Evolutionary conservation across 1,140 invertebrate genomes (phyloP).

Genomic region (Leptonema lineaticorne): DNA sequence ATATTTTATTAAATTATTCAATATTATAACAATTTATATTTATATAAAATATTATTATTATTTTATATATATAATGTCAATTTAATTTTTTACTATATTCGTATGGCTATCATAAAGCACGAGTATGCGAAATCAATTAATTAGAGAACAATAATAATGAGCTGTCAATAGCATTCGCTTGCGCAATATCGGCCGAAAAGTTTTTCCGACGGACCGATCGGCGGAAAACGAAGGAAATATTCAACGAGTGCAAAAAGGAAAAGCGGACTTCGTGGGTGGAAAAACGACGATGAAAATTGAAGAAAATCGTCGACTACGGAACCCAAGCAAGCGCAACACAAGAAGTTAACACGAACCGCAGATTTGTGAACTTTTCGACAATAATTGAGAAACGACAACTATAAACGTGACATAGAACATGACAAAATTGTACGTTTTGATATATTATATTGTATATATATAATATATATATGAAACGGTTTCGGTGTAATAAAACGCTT

Average conservation of each 20-base stretch:
- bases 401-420: not conserved
- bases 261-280: too few relatives aligned
- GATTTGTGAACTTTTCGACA: conserved; percentile 18
- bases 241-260: too few relatives aligned
- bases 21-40: too few relatives aligned
- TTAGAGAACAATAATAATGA: conserved; percentile 22
- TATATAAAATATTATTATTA: too few relatives aligned
- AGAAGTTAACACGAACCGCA: not conserved
- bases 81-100: too few relatives aligned
- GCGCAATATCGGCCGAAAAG: not conserved
- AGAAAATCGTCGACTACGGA: not conserved
- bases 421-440: not conserved
- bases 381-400: conserved; percentile 8
- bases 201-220: conserved; percentile 7
- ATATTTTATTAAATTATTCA: too few relatives aligned
- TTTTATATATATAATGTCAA: too few relatives aligned
- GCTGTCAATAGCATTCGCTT: conserved; percentile 17
- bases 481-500: not conserved
- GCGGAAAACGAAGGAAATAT: conserved; percentile 3
- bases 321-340: conserved; percentile 8
- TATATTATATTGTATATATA: not conserved
- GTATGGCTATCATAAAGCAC: too few relatives aligned
- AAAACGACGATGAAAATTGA: too few relatives aligned
- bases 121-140: conserved; percentile 10
- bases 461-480: not conserved